Base-by-base conservation (phyloP, 2,797 vertebrate genomes). In the Ara ararauna region DNA sequence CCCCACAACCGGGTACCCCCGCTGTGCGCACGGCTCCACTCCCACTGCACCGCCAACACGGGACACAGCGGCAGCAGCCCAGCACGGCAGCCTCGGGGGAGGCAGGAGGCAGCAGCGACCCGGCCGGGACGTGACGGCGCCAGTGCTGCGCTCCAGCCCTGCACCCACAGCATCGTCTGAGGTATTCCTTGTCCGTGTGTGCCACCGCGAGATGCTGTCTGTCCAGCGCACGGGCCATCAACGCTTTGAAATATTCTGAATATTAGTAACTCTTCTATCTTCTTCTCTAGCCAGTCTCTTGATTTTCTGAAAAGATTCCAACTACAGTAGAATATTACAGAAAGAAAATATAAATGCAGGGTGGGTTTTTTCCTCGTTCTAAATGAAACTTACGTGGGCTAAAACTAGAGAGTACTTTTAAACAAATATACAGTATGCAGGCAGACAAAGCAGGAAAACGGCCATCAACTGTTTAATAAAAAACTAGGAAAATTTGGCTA, bases 381-480 rank as follows among this genome's bases (percentile, higher is more conserved):
- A 98, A 98, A 98, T 98, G 98, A 98, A 98, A 98, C 98, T 98
- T 98, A 98, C 96, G 73, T 97, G 97, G 98, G 96, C 98, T 98
- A 98, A 98, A 98, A 97, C 96, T 98, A 98, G 98, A 97, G 98
- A 97, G 94, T 98, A 98, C 96, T 97, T 98, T 98, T 98, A 98
- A 98, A 98, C 98, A 98, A 98, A 98, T 98, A 98, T 98, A 98
- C 98, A 98, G 98, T 97, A 97, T 98, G 98, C 98, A 98, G 98
- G 98, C 98, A 98, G 98, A 98, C 97, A 96, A 97, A 98, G 98
- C 97, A 98, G 97, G 98, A 97, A 97, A 98, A 98, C 97, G 97
- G 98, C 98, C 98, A 98, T 97, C 97, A 97, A 98, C 97, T 97
- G 96, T 96, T 96, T 97, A 97, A 97, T 97, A 97, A 98, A 96